These are phyloP conservation scores for Chelmon rostratus DNA, from an alignment of 2,797 vertebrate genomes.

Conservation along the genomic window DNA sequence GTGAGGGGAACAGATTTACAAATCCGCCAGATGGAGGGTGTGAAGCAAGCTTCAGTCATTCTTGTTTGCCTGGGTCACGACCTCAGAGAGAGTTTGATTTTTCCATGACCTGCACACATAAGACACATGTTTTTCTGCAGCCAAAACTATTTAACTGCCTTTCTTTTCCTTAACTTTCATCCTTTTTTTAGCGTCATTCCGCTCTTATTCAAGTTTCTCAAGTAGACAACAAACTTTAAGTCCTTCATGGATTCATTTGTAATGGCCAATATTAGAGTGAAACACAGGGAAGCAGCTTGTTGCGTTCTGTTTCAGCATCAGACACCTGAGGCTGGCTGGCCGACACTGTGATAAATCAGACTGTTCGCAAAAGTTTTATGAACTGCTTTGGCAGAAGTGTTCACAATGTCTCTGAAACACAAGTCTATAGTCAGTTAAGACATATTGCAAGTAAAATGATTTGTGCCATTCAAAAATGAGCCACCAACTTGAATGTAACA, in stretches of 20 bases:
- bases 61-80: constrained; percentile 56
- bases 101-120: constrained; percentile 40
- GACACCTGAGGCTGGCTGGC: not conserved
- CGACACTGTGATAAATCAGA: not conserved
- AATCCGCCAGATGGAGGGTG: constrained; percentile 62
- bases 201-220: not conserved
- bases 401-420: not conserved
- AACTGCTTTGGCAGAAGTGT: not conserved
- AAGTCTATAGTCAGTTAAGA: not conserved
- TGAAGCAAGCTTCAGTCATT: constrained; percentile 57
- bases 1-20: constrained; percentile 62
- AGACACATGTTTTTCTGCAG: constrained; percentile 18
- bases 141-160: not conserved
- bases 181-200: not conserved
- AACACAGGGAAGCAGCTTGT: not conserved
- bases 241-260: not conserved
- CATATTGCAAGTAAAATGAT: not conserved
- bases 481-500: not conserved
- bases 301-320: constrained; percentile 11
- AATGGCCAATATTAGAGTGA: not conserved
- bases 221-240: not conserved
- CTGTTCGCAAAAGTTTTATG: not conserved
- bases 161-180: not conserved
- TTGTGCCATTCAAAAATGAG: not conserved
- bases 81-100: constrained; percentile 48